Conservation (phyloP, 2,113 vertebrate species). For the Marcusenius ussheri region DNA sequence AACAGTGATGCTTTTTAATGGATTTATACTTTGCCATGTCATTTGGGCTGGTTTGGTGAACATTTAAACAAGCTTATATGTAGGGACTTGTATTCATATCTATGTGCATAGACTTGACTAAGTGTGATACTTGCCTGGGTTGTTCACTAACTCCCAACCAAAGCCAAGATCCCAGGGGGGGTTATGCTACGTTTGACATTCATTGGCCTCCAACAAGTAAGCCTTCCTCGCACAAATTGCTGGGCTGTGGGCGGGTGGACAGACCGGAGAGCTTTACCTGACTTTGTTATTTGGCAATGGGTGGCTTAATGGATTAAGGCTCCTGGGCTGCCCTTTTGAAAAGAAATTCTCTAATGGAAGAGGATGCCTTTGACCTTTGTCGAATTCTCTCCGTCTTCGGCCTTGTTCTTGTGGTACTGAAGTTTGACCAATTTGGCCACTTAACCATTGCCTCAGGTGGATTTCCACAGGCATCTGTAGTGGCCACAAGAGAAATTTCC, state of each 20-base stretch:
- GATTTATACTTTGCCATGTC: background rate
- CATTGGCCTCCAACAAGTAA: background rate
- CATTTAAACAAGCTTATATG: background rate
- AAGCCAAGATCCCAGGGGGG: background rate
- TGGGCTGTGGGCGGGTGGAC: background rate
- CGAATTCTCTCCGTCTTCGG: background rate
- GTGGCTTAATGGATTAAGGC: constrained; percentile 17
- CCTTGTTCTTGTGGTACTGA: background rate
- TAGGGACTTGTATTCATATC: constrained; percentile 9
- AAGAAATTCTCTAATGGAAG: constrained; percentile 10
- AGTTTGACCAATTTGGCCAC: background rate
- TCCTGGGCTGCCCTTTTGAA: constrained; percentile 13
- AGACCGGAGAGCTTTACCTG: background rate
- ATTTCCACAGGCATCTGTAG: background rate
- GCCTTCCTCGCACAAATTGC: background rate
- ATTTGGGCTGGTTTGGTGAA: background rate
- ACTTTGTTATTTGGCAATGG: constrained; percentile 2
- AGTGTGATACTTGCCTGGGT: background rate
- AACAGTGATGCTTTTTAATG: background rate
- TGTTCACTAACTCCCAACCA: background rate
- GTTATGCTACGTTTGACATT: background rate
- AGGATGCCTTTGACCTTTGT: background rate
- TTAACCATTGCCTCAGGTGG: background rate
- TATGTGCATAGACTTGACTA: background rate
- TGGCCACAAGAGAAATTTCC: background rate